These are phyloP conservation scores for Dryocosmus kuriphilus DNA, from an alignment of 2,888 invertebrate species.

Conservation along the genomic window DNA sequence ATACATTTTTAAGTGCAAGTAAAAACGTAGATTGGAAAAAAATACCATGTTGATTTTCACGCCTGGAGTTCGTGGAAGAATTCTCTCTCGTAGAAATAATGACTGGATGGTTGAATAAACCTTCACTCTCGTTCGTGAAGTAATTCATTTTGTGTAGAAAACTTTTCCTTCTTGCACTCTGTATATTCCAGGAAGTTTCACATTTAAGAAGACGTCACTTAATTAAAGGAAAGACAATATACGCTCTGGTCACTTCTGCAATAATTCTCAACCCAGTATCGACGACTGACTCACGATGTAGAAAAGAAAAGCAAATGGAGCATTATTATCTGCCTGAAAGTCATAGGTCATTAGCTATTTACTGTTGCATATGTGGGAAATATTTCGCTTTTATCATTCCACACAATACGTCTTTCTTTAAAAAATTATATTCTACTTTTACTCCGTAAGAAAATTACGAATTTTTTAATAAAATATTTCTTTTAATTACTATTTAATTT, in stretches of 20 bases:
- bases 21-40: neutral
- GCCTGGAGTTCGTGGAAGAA: slow-evolving; percentile 49
- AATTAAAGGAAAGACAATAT: neutral
- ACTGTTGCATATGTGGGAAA: neutral
- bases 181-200: neutral
- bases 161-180: neutral
- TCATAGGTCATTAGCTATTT: slow-evolving; percentile 11
- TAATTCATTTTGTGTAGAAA: slow-evolving; percentile 56
- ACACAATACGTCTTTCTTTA: neutral
- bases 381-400: neutral
- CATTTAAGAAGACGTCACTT: neutral
- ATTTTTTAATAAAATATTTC: neutral
- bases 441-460: neutral
- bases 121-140: slow-evolving; percentile 59
- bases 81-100: slow-evolving; percentile 62
- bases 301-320: neutral
- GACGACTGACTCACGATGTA: neutral
- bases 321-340: slow-evolving; percentile 11
- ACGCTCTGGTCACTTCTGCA: neutral
- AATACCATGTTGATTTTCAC: slow-evolving; percentile 57
- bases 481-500: neutral
- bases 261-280: neutral
- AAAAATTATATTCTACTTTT: neutral
- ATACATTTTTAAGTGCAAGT: neutral
- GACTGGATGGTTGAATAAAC: slow-evolving; percentile 63